Conservation (phyloP, 2,113 vertebrate genomes). For the Xenopus laevis region DNA sequence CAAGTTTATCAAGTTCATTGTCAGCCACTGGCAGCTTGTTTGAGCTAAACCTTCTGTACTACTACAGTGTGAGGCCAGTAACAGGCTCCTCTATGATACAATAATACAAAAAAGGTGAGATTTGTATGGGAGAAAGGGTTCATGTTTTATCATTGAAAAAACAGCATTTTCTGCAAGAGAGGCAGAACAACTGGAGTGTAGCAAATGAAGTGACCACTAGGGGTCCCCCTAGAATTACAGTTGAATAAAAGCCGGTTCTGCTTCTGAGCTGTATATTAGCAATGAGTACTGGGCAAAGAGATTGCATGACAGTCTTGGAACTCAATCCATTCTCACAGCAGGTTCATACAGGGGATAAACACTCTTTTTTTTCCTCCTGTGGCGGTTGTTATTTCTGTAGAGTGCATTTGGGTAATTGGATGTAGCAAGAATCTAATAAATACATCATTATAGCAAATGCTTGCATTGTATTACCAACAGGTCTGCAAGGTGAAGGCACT, state of each 20-base stretch:
- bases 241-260: background rate
- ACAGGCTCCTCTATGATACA: too few relatives aligned
- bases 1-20: too few relatives aligned
- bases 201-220: conserved; percentile 12
- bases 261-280: background rate
- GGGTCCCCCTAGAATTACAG: background rate
- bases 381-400: background rate
- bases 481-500: background rate
- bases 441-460: conserved; percentile 1
- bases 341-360: conserved; percentile 25
- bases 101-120: too few relatives aligned
- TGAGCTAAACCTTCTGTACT: too few relatives aligned
- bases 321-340: conserved; percentile 12
- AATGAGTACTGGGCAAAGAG: background rate
- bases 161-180: too few relatives aligned
- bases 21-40: too few relatives aligned
- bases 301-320: conserved; percentile 17
- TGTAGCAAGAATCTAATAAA: conserved; percentile 16
- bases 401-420: conserved; percentile 25
- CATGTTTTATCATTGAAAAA: too few relatives aligned
- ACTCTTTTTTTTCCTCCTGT: background rate
- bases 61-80: too few relatives aligned
- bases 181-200: background rate
- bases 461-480: background rate
- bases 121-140: too few relatives aligned